Evolutionary conservation across 2,888 invertebrate species (phyloP).

Genomic region (Neoitamus cyanurus): DNA sequence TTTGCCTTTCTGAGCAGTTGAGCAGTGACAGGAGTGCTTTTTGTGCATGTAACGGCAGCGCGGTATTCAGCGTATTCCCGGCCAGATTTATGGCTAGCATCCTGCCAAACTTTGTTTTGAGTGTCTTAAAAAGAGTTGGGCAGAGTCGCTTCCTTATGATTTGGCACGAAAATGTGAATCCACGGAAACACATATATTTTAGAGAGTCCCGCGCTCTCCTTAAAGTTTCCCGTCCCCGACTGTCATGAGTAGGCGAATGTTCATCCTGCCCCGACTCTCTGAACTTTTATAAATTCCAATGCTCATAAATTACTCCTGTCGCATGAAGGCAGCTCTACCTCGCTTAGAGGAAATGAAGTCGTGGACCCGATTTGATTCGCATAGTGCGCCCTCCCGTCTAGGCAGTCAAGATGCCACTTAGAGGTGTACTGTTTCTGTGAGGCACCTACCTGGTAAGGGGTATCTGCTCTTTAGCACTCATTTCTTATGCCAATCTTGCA

Average conservation of each 20-base stretch:
- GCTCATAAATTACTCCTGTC: slow-evolving; percentile 28
- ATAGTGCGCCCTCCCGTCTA: not conserved
- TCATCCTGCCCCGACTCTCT: not conserved
- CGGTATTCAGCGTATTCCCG: slow-evolving; percentile 23
- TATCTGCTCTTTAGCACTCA: slow-evolving; percentile 9
- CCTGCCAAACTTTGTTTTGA: slow-evolving; percentile 36
- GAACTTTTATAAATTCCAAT: slow-evolving; percentile 24
- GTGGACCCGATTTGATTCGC: not conserved
- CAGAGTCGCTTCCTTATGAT: not conserved
- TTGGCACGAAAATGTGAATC: slow-evolving; percentile 19
- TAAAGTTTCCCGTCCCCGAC: not conserved
- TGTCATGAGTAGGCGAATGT: not conserved
- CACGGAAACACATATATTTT: not conserved
- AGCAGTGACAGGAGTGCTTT: not conserved
- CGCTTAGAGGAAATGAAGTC: not conserved
- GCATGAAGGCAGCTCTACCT: not conserved
- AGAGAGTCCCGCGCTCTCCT: not conserved
- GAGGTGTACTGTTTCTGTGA: not conserved
- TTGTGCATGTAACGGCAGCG: not conserved
- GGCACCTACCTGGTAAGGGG: too few relatives aligned
- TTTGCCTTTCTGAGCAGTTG: not conserved
- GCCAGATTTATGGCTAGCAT: slow-evolving; percentile 19
- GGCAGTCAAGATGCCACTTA: slow-evolving; percentile 19
- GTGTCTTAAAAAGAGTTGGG: slow-evolving; percentile 8
- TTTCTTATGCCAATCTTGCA: slow-evolving; percentile 2